These are phyloP conservation scores for Chironomus tepperi DNA, from an alignment of 1,140 invertebrate species.

Conservation along the genomic window DNA sequence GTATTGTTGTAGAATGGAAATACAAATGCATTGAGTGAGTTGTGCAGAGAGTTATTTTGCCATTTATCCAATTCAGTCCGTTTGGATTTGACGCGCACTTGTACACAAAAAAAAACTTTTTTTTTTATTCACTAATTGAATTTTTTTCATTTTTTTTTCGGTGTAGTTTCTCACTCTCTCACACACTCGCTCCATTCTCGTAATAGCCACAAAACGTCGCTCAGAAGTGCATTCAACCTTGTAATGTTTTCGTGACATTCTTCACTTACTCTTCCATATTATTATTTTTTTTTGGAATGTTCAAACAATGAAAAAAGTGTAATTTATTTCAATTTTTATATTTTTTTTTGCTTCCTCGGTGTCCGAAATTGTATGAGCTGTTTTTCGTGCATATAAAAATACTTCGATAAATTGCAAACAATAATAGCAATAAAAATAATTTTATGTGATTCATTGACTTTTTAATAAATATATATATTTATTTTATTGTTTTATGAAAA, in stretches of 20 bases:
- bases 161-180: neutral
- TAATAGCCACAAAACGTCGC: neutral
- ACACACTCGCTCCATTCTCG: neutral
- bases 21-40: neutral
- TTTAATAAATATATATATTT: neutral
- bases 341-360: neutral
- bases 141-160: no score
- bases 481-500: neutral
- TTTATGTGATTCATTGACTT: neutral
- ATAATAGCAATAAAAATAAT: neutral
- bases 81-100: neutral
- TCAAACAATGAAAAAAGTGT: neutral
- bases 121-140: constrained; percentile 9
- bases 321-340: neutral
- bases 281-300: neutral
- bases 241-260: constrained; percentile 12
- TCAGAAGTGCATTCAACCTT: constrained; percentile 12
- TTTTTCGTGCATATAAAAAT: neutral
- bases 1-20: neutral
- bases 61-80: constrained; percentile 1
- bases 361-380: neutral
- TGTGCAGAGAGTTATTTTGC: constrained; percentile 1
- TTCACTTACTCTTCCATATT: neutral
- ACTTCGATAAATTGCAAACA: neutral
- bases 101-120: neutral